Base-by-base conservation (phyloP, 2,888 invertebrate species). In the Hirtodrosophila trivittata region DNA sequence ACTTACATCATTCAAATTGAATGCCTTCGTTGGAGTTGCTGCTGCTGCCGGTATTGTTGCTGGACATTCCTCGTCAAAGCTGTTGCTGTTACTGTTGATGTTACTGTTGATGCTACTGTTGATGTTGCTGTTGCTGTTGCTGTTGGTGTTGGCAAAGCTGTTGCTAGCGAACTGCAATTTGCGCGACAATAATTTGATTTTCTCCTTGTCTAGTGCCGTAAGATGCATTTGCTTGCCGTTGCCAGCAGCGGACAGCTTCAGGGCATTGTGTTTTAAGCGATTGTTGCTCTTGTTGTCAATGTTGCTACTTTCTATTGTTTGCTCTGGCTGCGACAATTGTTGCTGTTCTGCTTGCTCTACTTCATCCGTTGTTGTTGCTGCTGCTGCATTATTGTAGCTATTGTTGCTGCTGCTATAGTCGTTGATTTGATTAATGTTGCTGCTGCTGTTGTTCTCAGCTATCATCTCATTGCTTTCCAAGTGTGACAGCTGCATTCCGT, bases 1-100 rank as follows among this genome's bases (percentile, higher is more conserved):
- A 85, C 81, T 81, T 81, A 82, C 80, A 81, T 85, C 85, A 81
- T 81, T 81, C 58, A 81, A 66, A 77, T 81, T 81, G 63, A 85
- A 82, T 68, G 83, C 80, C 74, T 78, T 66, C 25, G 50, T 33
- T 39, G 60, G 7, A 0, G 71, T 2, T 28, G 63, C 16, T 14
- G 69, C 14, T 32, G 57, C 32, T 25, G 45, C 8, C 28, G 41
- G 32, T 52, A 55, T n/a, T 47, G 50, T 14, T 63, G 62, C 30
- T 57, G 32, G 33, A 3, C 12, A 25, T 9, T 58, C 18, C 18
- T 21, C 5, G 58, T 39, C 12, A n/a, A n/a, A n/a, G 47, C 13
- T 35, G 45, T 25, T 54, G 45, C 26, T 38, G 59, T 9, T 26
- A 14, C 8, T 46, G 52, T 16, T 50, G 47, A 12, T 50, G 46